Evolutionary conservation across 2,888 invertebrate genomes (phyloP), one percentile per base, ranked within the genome.

Genomic region (Acronicta alni): DNA sequence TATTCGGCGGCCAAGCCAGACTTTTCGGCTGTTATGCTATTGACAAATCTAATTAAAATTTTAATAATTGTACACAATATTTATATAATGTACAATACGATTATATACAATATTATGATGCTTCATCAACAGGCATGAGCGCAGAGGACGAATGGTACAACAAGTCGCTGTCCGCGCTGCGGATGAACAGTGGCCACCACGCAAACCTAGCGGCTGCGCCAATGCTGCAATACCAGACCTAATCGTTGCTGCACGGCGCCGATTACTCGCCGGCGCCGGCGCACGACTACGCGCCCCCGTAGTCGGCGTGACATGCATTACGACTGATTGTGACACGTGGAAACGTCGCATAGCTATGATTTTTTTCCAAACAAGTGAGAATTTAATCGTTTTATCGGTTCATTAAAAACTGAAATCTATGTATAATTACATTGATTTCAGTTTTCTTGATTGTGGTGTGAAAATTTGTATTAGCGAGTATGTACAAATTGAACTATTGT

Each of bases 141-240:
- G 97, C 98, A 46, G 98, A 98, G 89, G 99, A 98, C 89, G 99
- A 99, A 93, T 99, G 99, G 99, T 99, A 99, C 96, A 99, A 99
- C 95, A 99, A 99, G 95, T 98, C 98, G 84, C 95, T 99, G 84
- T 99, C 99, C 62, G 99, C 99, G 55, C 95, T 99, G 81, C 96
- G 99, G 90, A 99, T 99, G 99, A 99, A 99, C 95, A 97, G 97
- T 85, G 97, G 98, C 53, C 98, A 98, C 92, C 98, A 98, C 93
- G 98, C 98, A 77, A 98, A 99, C 95, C 96, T 99, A 84, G 97
- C 98, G 59, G 98, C 99, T 66, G 98, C 99, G 80, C 98, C 99
- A 59, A 99, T 99, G 98, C 95, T 99, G 77, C 99, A 99, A 89
- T 99, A 99, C 94, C 99, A 99, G 95, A 98, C 98, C 97, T 98